A percentile compares a stretch with the other conserved stretches of the same genome.
Evolutionary conservation across 2,797 vertebrate species (phyloP).

Genomic region (Pangasius mekongensis): DNA sequence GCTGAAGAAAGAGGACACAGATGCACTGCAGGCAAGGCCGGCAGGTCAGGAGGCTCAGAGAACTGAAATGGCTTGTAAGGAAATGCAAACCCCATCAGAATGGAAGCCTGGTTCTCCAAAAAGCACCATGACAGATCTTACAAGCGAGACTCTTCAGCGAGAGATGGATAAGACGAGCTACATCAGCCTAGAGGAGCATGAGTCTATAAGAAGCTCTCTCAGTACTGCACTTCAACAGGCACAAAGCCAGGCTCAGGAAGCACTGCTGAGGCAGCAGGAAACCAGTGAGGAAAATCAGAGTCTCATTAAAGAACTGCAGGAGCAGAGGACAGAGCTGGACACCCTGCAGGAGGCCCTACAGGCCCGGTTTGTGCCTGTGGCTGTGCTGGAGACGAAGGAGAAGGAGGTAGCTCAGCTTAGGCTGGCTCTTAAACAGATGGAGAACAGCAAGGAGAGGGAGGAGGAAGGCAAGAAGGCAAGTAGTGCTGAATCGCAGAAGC

Average conservation of each 20-base stretch:
- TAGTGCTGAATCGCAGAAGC: not conserved
- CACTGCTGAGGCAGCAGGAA: slow-evolving; percentile 55
- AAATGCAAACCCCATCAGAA: slow-evolving; percentile 44
- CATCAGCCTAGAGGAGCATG: slow-evolving; percentile 70
- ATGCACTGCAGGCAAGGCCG: slow-evolving; percentile 63
- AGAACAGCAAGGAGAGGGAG: slow-evolving; percentile 72
- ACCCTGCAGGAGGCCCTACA: slow-evolving; percentile 81
- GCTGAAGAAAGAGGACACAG: slow-evolving; percentile 69
- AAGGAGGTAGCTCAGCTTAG: slow-evolving; percentile 59
- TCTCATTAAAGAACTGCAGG: slow-evolving; percentile 76
- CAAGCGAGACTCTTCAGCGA: slow-evolving; percentile 17
- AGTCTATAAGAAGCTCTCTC: slow-evolving; percentile 57
- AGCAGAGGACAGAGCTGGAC: slow-evolving; percentile 82
- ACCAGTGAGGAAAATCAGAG: slow-evolving; percentile 71
- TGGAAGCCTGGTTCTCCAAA: slow-evolving; percentile 32
- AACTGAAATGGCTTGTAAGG: slow-evolving; percentile 32
- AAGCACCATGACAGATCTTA: slow-evolving; percentile 46
- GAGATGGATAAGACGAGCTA: slow-evolving; percentile 57
- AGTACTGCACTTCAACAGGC: slow-evolving; percentile 59
- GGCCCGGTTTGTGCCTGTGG: slow-evolving; percentile 74
- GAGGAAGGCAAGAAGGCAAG: slow-evolving; percentile 29
- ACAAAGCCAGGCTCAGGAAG: slow-evolving; percentile 43
- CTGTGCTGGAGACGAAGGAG: slow-evolving; percentile 72
- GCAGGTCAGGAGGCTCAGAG: slow-evolving; percentile 65
- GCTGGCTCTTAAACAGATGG: slow-evolving; percentile 72